phyloP scores from a whole-genome alignment of 2,113 vertebrate species.

The Lepus americanus region DNA sequence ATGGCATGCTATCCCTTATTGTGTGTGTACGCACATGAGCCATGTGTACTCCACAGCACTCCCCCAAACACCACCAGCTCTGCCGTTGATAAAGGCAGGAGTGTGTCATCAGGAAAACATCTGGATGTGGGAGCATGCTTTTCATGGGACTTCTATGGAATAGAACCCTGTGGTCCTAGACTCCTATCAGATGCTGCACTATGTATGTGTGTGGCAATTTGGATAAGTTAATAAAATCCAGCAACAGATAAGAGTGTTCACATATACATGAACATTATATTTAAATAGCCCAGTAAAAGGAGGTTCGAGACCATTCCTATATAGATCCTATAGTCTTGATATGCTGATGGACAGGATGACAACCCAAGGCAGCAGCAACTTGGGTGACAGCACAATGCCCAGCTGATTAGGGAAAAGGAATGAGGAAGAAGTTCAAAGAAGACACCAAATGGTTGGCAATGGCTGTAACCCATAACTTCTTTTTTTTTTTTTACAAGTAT shows the following conservation, averaged over 20 bases:
- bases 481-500: background rate
- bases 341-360: background rate
- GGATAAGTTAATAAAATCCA: background rate
- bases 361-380: background rate
- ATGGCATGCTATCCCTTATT: background rate
- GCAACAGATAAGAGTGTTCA: background rate
- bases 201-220: background rate
- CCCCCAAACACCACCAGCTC: background rate
- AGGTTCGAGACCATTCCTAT: background rate
- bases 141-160: background rate
- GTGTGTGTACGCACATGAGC: background rate
- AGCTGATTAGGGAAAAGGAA: background rate
- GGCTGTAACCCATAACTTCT: background rate
- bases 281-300: background rate
- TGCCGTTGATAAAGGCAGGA: background rate
- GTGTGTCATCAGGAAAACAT: background rate
- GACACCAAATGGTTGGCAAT: background rate
- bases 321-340: background rate
- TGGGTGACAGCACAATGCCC: background rate
- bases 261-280: background rate
- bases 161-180: background rate
- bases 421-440: background rate
- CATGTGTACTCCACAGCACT: background rate
- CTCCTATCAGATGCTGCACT: background rate
- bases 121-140: background rate